phyloP scores from a whole-genome alignment of 2,797 vertebrate genomes.

The Tapirus indicus region DNA sequence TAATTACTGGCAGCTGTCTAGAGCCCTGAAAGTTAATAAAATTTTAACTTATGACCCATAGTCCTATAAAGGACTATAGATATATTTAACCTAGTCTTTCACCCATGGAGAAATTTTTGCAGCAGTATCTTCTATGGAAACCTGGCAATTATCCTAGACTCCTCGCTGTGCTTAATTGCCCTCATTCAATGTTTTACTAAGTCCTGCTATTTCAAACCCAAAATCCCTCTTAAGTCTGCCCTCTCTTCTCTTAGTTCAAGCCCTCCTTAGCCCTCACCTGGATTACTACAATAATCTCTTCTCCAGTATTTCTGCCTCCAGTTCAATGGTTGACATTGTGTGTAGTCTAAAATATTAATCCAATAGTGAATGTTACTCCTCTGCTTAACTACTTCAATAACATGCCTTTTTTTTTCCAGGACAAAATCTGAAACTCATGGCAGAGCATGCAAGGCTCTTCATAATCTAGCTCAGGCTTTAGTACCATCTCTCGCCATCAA shows the following conservation, averaged over 20 bases:
- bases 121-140: constrained; percentile 60
- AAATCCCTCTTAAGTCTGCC: not conserved
- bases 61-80: constrained; percentile 24
- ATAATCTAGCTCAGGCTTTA: not conserved
- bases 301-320: not conserved
- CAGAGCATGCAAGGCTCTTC: not conserved
- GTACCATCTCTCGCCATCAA: not conserved
- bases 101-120: constrained; percentile 42
- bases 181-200: constrained; percentile 20
- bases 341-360: not conserved
- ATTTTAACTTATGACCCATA: constrained; percentile 67
- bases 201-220: not conserved
- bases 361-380: not conserved
- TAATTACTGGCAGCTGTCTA: constrained; percentile 54
- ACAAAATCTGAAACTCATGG: constrained; percentile 14
- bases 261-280: not conserved
- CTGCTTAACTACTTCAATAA: not conserved
- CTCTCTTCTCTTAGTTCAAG: not conserved
- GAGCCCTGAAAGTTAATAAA: constrained; percentile 64
- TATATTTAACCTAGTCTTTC: constrained; percentile 58
- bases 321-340: not conserved
- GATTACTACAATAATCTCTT: not conserved
- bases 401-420: not conserved
- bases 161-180: constrained; percentile 47
- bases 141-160: constrained; percentile 39